A percentile compares a stretch with the other conserved stretches of the same genome.
Conservation (phyloP, 1,140 invertebrate species). For the Ceratoteleas bidentatus region DNA sequence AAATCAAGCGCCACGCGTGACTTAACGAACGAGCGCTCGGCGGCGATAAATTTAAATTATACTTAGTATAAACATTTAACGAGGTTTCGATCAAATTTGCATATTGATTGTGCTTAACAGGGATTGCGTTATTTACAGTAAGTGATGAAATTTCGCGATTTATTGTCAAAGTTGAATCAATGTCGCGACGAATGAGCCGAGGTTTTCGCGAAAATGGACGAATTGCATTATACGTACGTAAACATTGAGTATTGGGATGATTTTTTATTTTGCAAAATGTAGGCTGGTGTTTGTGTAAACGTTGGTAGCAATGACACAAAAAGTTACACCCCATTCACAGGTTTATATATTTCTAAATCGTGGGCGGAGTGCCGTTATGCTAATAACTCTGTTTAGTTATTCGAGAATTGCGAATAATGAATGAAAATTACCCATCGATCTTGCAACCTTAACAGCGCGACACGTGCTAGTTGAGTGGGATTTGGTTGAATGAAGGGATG, state of each 20-base stretch:
- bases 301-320: slow-evolving; percentile 38
- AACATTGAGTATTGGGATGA: background rate
- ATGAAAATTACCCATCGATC: slow-evolving; percentile 69
- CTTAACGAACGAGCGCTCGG: slow-evolving; percentile 8
- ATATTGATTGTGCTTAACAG: slow-evolving; percentile 46
- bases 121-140: slow-evolving; percentile 39
- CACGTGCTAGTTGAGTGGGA: slow-evolving; percentile 55
- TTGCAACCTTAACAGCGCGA: slow-evolving; percentile 58
- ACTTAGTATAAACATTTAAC: slow-evolving; percentile 41
- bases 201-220: slow-evolving; percentile 34
- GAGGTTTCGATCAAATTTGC: slow-evolving; percentile 31
- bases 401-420: slow-evolving; percentile 66
- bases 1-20: slow-evolving; percentile 27
- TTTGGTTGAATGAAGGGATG: slow-evolving; percentile 26
- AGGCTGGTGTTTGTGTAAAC: slow-evolving; percentile 48
- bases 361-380: slow-evolving; percentile 68
- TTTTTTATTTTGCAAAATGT: slow-evolving; percentile 44
- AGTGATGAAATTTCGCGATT: slow-evolving; percentile 52
- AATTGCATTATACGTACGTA: slow-evolving; percentile 27
- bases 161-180: slow-evolving; percentile 42
- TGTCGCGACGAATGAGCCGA: slow-evolving; percentile 35
- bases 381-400: slow-evolving; percentile 64
- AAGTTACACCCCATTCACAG: slow-evolving; percentile 64
- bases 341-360: slow-evolving; percentile 65
- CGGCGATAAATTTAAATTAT: slow-evolving; percentile 50